Conservation (phyloP, 2,113 vertebrate genomes). For the Coracopsis vasa region DNA sequence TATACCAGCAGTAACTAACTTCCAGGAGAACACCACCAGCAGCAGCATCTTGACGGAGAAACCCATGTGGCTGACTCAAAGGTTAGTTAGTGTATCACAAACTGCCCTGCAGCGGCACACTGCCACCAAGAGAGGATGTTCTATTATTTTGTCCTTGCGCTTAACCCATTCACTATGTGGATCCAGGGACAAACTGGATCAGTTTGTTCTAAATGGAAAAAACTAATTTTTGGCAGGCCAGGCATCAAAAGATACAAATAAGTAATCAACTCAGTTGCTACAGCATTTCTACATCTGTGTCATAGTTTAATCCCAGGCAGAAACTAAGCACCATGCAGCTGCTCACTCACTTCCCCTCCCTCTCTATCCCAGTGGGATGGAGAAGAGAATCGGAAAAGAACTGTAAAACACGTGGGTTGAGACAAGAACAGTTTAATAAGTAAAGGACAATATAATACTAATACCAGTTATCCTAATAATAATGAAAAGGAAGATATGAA, state of each 20-base stretch:
- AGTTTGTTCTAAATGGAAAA: not conserved
- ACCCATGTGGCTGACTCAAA: not conserved
- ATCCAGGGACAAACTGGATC: not conserved
- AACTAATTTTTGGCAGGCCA: not conserved
- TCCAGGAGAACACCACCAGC: not conserved
- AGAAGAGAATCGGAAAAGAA: not conserved
- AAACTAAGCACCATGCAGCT: not conserved
- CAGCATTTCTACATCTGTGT: not conserved
- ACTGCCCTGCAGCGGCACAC: fast-evolving
- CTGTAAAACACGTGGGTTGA: not conserved
- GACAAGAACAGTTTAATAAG: not conserved
- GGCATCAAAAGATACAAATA: not conserved
- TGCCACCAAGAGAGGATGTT: not conserved
- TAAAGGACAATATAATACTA: not conserved
- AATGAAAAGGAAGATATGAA: not conserved
- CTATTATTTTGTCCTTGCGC: not conserved
- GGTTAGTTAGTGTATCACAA: not conserved
- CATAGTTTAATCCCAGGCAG: not conserved
- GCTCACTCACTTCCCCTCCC: not conserved
- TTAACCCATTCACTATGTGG: not conserved
- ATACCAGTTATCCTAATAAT: not conserved
- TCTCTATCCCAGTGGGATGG: not conserved
- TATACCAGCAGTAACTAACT: not conserved
- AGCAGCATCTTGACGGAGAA: not conserved
- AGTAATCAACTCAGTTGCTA: fast-evolving